Percentiles rank a stretch among this genome's conserved stretches.
phyloP scores from a whole-genome alignment of 2,888 invertebrate species.

The Poecilobothrus nobilitatus region DNA sequence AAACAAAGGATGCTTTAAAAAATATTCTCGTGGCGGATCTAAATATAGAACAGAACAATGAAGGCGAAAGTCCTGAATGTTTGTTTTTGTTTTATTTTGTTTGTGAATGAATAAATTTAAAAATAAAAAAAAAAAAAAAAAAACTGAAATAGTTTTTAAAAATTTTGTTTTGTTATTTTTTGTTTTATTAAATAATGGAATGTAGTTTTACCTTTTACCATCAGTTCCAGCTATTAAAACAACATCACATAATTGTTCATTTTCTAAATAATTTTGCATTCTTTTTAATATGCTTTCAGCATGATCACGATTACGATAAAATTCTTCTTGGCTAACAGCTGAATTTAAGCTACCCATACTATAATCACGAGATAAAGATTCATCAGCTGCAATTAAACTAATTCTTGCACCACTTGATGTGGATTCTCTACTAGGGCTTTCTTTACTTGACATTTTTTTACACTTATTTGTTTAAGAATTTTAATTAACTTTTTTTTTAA shows the following conservation, averaged over 20 bases:
- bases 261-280: slow-evolving; percentile 73
- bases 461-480: not conserved
- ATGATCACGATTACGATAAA: slow-evolving; percentile 67
- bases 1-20: not conserved
- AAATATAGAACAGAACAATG: slow-evolving; percentile 4
- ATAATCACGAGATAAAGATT: slow-evolving; percentile 55
- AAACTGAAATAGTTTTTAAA: not conserved
- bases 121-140: not conserved
- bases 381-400: slow-evolving; percentile 34
- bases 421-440: slow-evolving; percentile 43
- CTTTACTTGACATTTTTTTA: slow-evolving; percentile 31
- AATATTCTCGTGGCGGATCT: not conserved
- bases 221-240: slow-evolving; percentile 67
- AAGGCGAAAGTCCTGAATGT: not conserved
- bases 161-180: not conserved
- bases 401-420: slow-evolving; percentile 39
- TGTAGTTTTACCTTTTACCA: slow-evolving; percentile 49
- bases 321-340: slow-evolving; percentile 66
- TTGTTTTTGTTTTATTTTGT: not conserved
- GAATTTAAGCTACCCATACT: slow-evolving; percentile 59
- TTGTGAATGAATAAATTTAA: not conserved
- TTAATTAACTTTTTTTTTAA: not conserved
- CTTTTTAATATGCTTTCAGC: slow-evolving; percentile 71
- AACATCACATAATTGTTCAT: slow-evolving; percentile 80
- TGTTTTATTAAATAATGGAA: not conserved